Percentiles rank a stretch among this genome's conserved stretches.
phyloP scores from a whole-genome alignment of 2,113 vertebrate genomes.

The Helogale parvula region DNA sequence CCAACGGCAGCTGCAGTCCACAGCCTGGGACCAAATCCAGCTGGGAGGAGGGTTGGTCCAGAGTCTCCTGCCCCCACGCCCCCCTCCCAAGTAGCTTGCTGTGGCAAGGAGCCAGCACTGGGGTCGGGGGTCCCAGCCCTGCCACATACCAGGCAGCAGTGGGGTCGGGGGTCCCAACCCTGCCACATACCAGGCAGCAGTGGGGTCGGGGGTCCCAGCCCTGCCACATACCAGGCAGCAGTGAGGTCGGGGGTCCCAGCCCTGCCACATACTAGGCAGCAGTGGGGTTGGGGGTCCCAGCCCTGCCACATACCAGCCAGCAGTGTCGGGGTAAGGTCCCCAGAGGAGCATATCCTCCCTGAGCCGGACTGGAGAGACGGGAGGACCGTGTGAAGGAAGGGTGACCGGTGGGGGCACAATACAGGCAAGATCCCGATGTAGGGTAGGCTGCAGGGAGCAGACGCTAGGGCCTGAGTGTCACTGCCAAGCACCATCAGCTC shows the following conservation, averaged over 20 bases:
- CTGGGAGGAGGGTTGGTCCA: neutral
- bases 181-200: fast-evolving
- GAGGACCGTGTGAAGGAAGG: neutral
- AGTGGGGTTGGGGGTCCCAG: neutral
- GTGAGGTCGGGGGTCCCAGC: neutral
- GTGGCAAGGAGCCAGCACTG: fast-evolving
- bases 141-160: neutral
- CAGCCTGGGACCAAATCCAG: fast-evolving
- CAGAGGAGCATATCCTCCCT: fast-evolving
- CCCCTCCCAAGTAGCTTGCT: neutral
- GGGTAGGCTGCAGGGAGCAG: fast-evolving
- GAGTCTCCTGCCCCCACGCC: neutral
- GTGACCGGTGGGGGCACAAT: too few species aligned
- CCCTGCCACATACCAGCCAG: neutral
- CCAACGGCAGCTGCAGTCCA: neutral
- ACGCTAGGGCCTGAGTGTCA: neutral
- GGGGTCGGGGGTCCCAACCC: neutral
- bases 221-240: fast-evolving
- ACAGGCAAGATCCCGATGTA: neutral
- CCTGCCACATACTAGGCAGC: neutral
- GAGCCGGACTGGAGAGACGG: neutral
- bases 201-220: neutral
- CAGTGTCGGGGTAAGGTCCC: neutral
- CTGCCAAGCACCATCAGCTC: fast-evolving
- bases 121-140: neutral